A percentile compares a stretch with the other conserved stretches of the same genome.
phyloP scores from a whole-genome alignment of 1,140 invertebrate genomes.

The Ceratosolen solmsi region DNA sequence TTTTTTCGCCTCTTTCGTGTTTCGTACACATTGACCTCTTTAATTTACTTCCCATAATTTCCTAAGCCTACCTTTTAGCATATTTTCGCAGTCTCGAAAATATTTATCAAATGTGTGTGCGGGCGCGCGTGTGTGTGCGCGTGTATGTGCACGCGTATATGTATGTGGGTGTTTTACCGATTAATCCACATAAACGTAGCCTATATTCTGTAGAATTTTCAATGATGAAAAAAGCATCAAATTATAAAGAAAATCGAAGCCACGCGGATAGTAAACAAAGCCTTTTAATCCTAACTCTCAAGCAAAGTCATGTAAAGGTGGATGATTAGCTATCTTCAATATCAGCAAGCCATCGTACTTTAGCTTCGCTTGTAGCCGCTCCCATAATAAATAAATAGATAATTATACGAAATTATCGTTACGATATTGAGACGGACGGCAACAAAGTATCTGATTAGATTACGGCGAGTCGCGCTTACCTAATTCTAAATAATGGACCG shows the following conservation, averaged over 20 bases:
- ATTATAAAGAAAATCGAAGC: no score
- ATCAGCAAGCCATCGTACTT: background rate
- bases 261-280: no score
- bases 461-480: background rate
- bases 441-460: background rate
- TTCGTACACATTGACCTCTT: background rate
- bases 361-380: background rate
- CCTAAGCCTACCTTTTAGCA: background rate
- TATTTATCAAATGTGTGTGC: background rate
- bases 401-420: background rate
- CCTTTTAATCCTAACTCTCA: no score
- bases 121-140: no score
- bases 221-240: no score
- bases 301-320: no score
- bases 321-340: no score
- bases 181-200: no score
- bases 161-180: no score
- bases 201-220: no score
- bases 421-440: background rate
- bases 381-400: conserved; percentile 4
- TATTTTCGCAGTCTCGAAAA: background rate
- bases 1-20: conserved; percentile 15
- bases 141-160: no score
- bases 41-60: background rate
- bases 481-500: background rate